Percentiles rank a stretch among this genome's conserved stretches.
phyloP scores from a whole-genome alignment of 2,113 vertebrate genomes.

The Aplodontia rufa region DNA sequence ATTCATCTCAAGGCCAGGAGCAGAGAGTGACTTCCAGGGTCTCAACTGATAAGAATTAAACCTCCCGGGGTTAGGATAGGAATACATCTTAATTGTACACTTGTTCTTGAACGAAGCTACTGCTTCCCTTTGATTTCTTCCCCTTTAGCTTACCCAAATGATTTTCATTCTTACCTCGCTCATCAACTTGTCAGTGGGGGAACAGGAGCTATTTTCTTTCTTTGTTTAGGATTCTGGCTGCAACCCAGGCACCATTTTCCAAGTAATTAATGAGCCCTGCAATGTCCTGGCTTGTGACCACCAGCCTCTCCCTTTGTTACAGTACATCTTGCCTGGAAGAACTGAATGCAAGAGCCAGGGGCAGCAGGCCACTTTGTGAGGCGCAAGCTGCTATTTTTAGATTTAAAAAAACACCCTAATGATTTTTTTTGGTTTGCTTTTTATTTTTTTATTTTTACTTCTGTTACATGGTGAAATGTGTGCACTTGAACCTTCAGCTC shows the following conservation, averaged over 20 bases:
- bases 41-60: conserved; percentile 57
- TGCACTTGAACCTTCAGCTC: neutral
- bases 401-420: neutral
- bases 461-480: neutral
- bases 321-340: conserved; percentile 20
- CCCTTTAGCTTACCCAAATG: conserved; percentile 21
- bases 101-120: conserved; percentile 55
- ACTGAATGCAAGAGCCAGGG: conserved; percentile 6
- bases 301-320: conserved; percentile 51
- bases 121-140: conserved; percentile 44
- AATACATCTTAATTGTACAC: neutral
- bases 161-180: conserved; percentile 64
- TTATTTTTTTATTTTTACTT: neutral
- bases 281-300: conserved; percentile 67
- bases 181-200: conserved; percentile 30
- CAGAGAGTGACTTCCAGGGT: conserved; percentile 47
- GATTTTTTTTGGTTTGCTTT: neutral
- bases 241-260: conserved; percentile 64
- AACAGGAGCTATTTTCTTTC: conserved; percentile 53
- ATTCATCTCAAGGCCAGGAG: conserved; percentile 64
- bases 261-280: conserved; percentile 69
- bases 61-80: neutral
- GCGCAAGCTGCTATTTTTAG: conserved; percentile 44
- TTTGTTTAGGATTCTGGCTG: conserved; percentile 67
- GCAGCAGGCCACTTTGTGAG: neutral